Conservation (phyloP, 2,797 vertebrate genomes). For the Helicolenus hilgendorfi region DNA sequence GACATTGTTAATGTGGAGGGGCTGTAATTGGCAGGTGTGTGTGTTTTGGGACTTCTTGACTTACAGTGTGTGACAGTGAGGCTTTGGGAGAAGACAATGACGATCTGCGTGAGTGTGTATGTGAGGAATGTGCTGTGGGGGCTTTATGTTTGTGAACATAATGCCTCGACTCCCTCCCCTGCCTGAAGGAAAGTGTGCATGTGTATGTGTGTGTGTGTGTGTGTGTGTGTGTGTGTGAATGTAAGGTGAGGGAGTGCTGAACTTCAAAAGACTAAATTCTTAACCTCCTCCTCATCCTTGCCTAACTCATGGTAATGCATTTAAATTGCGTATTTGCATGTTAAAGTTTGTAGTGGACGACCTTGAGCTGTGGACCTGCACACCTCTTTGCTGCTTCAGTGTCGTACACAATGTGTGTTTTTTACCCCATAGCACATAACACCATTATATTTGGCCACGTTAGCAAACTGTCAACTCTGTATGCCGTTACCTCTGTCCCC, state of each 20-base stretch:
- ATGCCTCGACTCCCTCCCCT: constrained; percentile 22
- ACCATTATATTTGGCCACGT: constrained; percentile 18
- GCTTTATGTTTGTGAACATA: constrained; percentile 55
- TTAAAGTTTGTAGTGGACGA: not conserved
- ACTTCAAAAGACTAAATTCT: constrained; percentile 4
- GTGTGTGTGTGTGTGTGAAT: constrained; percentile 23
- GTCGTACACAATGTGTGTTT: not conserved
- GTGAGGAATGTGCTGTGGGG: constrained; percentile 61
- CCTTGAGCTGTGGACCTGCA: not conserved
- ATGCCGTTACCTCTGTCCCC: not conserved
- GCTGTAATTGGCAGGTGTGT: constrained; percentile 53
- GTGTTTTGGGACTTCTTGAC: constrained; percentile 37
- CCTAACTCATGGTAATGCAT: not conserved
- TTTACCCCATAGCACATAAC: not conserved
- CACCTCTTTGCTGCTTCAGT: not conserved
- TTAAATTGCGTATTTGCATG: not conserved
- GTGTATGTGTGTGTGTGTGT: constrained; percentile 3
- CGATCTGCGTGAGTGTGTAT: constrained; percentile 6
- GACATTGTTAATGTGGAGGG: constrained; percentile 16
- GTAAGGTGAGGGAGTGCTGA: not conserved
- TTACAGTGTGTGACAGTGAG: constrained; percentile 35
- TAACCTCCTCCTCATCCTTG: not conserved
- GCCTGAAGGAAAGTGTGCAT: constrained; percentile 35
- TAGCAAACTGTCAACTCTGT: not conserved
- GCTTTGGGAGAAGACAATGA: constrained; percentile 56